These are phyloP conservation scores for Oxyscelio sp. DNA, from an alignment of 2,888 invertebrate genomes.

Conservation along the genomic window DNA sequence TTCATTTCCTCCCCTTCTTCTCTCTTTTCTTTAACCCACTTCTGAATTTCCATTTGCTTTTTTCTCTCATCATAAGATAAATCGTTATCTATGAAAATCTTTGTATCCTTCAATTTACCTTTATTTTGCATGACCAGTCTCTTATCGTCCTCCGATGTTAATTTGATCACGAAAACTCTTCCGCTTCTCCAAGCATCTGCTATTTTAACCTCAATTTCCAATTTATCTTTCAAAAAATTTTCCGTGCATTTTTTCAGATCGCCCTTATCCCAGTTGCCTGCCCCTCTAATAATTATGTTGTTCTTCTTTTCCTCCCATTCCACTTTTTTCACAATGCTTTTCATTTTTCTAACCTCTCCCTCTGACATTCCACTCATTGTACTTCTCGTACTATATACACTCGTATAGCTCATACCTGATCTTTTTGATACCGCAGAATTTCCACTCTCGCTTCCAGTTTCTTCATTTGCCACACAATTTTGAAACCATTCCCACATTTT, in stretches of 20 bases:
- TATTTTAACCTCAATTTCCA: conserved; percentile 1
- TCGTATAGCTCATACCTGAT: background rate
- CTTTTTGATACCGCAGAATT: background rate
- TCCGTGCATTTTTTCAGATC: background rate
- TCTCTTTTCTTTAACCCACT: conserved; percentile 26
- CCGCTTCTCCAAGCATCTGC: conserved; percentile 4
- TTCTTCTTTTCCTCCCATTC: conserved; percentile 6
- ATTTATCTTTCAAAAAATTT: conserved; percentile 10
- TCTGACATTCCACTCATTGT: background rate
- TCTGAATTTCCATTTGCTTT: conserved; percentile 29
- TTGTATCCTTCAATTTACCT: conserved; percentile 16
- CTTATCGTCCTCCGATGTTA: conserved; percentile 4
- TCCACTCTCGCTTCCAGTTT: background rate
- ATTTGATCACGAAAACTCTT: background rate
- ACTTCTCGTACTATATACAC: background rate
- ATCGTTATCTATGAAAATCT: conserved; percentile 27
- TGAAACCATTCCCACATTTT: background rate
- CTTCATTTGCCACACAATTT: background rate
- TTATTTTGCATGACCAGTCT: conserved; percentile 3
- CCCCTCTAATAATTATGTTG: conserved; percentile 6
- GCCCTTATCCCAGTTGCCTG: background rate
- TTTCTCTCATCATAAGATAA: conserved; percentile 34
- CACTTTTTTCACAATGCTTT: conserved; percentile 3
- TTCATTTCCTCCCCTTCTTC: conserved; percentile 7
- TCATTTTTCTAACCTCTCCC: conserved; percentile 8